A percentile compares a stretch with the other conserved stretches of the same genome.
Conservation (phyloP, 2,888 invertebrate species). For the Cryptocheilus praepositus region DNA sequence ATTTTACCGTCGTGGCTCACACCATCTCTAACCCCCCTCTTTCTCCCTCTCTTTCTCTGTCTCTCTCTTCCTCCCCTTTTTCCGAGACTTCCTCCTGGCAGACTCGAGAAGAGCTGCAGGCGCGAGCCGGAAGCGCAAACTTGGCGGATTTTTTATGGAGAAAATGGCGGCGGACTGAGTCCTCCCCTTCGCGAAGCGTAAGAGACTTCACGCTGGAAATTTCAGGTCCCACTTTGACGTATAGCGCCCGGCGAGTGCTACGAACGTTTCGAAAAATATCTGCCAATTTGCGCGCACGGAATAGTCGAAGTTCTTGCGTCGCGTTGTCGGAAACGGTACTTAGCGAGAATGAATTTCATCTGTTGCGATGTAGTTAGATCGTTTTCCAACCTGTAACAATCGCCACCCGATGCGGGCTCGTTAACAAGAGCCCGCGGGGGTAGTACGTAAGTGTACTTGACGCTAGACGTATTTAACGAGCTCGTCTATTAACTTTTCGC, state of each 20-base stretch:
- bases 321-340: no score
- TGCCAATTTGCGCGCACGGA: no score
- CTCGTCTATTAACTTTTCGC: conserved; percentile 45
- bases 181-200: conserved; percentile 12
- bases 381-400: neutral
- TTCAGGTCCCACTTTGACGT: no score
- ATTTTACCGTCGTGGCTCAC: conserved; percentile 67
- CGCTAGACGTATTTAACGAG: conserved; percentile 7
- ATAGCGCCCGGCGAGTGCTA: no score
- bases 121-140: conserved; percentile 73
- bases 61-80: conserved; percentile 35
- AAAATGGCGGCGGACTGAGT: conserved; percentile 63
- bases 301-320: no score
- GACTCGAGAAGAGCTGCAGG: conserved; percentile 64
- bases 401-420: neutral
- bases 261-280: no score
- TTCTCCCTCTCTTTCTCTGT: conserved; percentile 36
- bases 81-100: conserved; percentile 60
- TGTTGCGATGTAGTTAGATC: neutral
- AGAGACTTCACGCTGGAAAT: neutral
- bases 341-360: no score
- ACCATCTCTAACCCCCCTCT: conserved; percentile 3
- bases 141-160: conserved; percentile 71
- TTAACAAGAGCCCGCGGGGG: neutral
- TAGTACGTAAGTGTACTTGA: neutral